These are phyloP conservation scores for Cryptoprocta ferox DNA, from an alignment of 2,797 vertebrate genomes.

Conservation along the genomic window DNA sequence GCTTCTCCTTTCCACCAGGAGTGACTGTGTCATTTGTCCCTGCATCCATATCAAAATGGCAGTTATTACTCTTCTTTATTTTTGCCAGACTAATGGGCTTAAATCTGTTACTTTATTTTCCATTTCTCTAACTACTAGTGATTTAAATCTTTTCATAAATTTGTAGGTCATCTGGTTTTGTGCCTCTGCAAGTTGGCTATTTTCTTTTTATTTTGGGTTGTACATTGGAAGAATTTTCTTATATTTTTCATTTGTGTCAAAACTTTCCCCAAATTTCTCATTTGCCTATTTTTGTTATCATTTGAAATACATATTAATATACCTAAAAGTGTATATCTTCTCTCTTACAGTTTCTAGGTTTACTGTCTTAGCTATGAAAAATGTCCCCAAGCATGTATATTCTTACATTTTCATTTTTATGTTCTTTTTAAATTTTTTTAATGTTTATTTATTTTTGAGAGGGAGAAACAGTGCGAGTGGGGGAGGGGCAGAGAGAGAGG, in stretches of 20 bases:
- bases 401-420: not conserved
- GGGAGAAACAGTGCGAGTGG: too few species aligned
- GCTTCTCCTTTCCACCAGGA: constrained; percentile 15
- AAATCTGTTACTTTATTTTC: constrained; percentile 10
- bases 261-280: not conserved
- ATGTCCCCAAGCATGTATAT: not conserved
- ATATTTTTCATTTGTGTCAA: not conserved
- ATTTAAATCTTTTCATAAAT: constrained; percentile 22
- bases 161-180: not conserved
- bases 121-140: not conserved
- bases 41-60: not conserved
- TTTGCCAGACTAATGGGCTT: not conserved
- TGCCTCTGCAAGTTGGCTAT: not conserved
- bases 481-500: too few species aligned
- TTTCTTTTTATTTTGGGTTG: not conserved
- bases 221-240: not conserved
- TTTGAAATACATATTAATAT: not conserved
- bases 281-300: not conserved
- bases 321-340: not conserved
- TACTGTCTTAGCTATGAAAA: not conserved
- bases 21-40: not conserved
- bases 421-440: too few species aligned
- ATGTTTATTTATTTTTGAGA: not conserved
- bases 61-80: not conserved
- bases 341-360: not conserved